Conservation (phyloP, 2,797 vertebrate genomes). For the Dallia pectoralis region DNA sequence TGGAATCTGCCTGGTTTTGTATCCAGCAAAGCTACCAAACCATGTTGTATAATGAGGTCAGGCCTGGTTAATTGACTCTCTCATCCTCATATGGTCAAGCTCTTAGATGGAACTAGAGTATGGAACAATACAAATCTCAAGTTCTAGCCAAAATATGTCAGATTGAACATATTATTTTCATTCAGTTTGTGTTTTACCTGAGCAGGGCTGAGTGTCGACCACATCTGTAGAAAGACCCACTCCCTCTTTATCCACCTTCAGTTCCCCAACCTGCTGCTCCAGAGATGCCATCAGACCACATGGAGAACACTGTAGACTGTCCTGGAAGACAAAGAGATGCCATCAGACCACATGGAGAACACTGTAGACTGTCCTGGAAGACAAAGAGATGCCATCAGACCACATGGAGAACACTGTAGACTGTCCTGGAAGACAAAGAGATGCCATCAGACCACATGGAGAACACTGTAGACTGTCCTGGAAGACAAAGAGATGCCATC, state of each 20-base stretch:
- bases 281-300: slow-evolving; percentile 73
- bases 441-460: too few species aligned
- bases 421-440: slow-evolving; percentile 49
- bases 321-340: slow-evolving; percentile 46
- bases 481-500: too few species aligned
- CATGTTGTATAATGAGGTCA: slow-evolving; percentile 27
- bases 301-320: slow-evolving; percentile 52
- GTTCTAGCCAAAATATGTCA: background rate
- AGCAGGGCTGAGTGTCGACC: slow-evolving; percentile 53
- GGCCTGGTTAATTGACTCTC: slow-evolving; percentile 12
- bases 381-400: slow-evolving; percentile 2
- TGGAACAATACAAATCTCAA: background rate
- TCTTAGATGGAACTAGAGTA: slow-evolving; percentile 14
- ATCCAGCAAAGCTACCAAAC: slow-evolving; percentile 31
- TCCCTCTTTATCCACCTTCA: slow-evolving; percentile 72
- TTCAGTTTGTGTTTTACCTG: slow-evolving; percentile 62
- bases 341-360: too few species aligned
- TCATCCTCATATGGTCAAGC: slow-evolving; percentile 6
- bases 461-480: slow-evolving; percentile 55
- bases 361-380: slow-evolving; percentile 58
- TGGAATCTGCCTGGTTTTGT: slow-evolving; percentile 29
- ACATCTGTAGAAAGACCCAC: slow-evolving; percentile 34
- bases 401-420: slow-evolving; percentile 50
- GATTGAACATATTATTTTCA: background rate
- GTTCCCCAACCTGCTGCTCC: slow-evolving; percentile 81